phyloP scores from a whole-genome alignment of 2,888 invertebrate species.

The Ochropleura leucogaster region DNA sequence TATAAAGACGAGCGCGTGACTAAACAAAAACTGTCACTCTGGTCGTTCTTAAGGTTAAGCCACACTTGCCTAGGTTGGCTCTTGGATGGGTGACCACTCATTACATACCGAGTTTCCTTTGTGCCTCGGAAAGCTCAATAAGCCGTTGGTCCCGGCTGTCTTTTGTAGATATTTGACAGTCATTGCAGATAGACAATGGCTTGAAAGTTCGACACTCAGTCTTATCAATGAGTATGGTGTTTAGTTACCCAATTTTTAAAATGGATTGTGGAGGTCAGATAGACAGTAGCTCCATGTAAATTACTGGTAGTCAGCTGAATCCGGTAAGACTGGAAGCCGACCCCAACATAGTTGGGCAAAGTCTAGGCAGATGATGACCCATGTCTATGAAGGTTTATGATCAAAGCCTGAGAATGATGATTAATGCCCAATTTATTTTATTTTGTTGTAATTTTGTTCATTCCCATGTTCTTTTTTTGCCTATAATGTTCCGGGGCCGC shows the following conservation, averaged over 20 bases:
- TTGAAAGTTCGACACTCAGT: not conserved
- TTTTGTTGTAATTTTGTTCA: too few relatives aligned
- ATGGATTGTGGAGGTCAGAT: not conserved
- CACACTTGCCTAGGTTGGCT: not conserved
- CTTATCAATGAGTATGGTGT: not conserved
- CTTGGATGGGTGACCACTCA: not conserved
- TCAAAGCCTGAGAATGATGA: too few relatives aligned
- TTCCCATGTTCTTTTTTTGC: too few relatives aligned
- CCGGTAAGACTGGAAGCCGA: not conserved
- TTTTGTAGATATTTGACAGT: not conserved
- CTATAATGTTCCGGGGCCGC: too few relatives aligned
- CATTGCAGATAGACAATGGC: not conserved
- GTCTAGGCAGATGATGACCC: not conserved
- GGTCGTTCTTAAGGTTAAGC: not conserved
- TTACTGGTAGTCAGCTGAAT: not conserved
- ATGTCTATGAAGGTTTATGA: too few relatives aligned
- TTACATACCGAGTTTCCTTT: not conserved
- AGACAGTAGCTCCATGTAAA: not conserved
- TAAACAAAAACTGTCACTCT: not conserved
- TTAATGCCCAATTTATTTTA: too few relatives aligned
- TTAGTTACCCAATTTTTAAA: too few relatives aligned
- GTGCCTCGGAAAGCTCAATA: not conserved
- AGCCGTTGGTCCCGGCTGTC: not conserved
- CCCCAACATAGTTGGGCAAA: not conserved
- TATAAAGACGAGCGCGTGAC: not conserved